Evolutionary conservation across 1,140 invertebrate species (phyloP).

Genomic region (Probaryconus sp.): DNA sequence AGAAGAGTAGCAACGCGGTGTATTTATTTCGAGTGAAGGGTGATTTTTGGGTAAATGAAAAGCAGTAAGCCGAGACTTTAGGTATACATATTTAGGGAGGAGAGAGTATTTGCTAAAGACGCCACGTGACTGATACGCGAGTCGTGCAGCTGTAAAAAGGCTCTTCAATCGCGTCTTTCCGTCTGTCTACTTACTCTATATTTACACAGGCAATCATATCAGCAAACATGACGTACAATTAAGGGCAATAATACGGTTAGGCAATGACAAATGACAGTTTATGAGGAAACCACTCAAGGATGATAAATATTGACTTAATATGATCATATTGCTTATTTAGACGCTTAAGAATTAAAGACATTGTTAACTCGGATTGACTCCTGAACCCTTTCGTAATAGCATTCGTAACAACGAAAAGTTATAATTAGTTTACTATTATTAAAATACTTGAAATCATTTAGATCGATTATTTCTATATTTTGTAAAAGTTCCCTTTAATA

Average conservation of each 20-base stretch:
- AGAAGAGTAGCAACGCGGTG: slow-evolving; percentile 26
- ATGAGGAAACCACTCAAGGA: slow-evolving; percentile 17
- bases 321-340: slow-evolving; percentile 4
- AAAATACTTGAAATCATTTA: too few species aligned
- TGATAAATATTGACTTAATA: slow-evolving; percentile 22
- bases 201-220: slow-evolving; percentile 41
- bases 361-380: too few species aligned
- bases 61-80: slow-evolving; percentile 49
- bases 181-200: slow-evolving; percentile 4
- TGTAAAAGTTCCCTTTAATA: too few species aligned
- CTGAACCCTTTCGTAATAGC: too few species aligned
- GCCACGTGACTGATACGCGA: slow-evolving; percentile 42
- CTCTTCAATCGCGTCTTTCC: slow-evolving; percentile 9
- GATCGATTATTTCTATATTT: too few species aligned
- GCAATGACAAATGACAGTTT: slow-evolving; percentile 24
- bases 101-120: slow-evolving; percentile 41
- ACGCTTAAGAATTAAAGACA: slow-evolving; percentile 12
- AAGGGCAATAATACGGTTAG: slow-evolving; percentile 29
- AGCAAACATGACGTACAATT: slow-evolving; percentile 39
- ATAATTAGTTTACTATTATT: too few species aligned
- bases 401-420: too few species aligned
- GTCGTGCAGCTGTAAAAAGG: slow-evolving; percentile 35
- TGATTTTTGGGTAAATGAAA: slow-evolving; percentile 61
- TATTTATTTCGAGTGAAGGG: slow-evolving; percentile 55
- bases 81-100: slow-evolving; percentile 37